Conservation (phyloP, 2,797 vertebrate species). For the Myripristis murdjan region DNA sequence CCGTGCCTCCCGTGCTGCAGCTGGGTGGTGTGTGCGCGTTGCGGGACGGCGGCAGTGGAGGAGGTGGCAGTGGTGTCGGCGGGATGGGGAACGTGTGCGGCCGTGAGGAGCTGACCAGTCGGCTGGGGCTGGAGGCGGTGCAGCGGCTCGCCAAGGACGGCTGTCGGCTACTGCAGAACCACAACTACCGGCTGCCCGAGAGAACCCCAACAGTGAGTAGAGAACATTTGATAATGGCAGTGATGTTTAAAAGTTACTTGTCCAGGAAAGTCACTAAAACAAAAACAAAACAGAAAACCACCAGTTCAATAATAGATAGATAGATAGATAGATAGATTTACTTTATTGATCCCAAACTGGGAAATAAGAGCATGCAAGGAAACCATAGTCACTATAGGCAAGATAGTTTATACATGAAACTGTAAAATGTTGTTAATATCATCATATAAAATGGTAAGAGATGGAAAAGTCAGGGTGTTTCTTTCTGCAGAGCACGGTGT, state of each 20-base stretch:
- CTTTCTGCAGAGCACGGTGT: constrained; percentile 22
- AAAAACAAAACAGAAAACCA: too few relatives aligned
- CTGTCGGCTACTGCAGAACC: constrained; percentile 91
- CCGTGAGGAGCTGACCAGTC: constrained; percentile 91
- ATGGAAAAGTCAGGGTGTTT: too few relatives aligned
- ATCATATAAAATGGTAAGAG: too few relatives aligned
- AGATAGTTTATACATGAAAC: too few relatives aligned
- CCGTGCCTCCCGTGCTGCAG: constrained; percentile 94
- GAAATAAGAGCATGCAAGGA: too few relatives aligned
- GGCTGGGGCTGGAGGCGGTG: constrained; percentile 90
- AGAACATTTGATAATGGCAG: not conserved
- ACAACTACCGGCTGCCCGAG: constrained; percentile 90
- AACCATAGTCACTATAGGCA: too few relatives aligned
- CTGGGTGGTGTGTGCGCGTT: constrained; percentile 91
- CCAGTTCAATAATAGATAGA: too few relatives aligned
- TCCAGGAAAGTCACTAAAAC: too few relatives aligned
- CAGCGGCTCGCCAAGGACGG: constrained; percentile 95
- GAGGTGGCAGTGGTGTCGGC: constrained; percentile 38
- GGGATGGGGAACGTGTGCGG: constrained; percentile 70
- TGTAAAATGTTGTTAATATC: not conserved
- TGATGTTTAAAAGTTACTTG: too few relatives aligned
- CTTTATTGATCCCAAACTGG: too few relatives aligned
- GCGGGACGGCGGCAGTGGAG: constrained; percentile 75
- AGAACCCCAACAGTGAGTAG: constrained; percentile 83
- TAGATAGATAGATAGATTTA: too few relatives aligned